Evolutionary conservation across 2,113 vertebrate genomes (phyloP).

Genomic region (Phylloscopus trochilus): DNA sequence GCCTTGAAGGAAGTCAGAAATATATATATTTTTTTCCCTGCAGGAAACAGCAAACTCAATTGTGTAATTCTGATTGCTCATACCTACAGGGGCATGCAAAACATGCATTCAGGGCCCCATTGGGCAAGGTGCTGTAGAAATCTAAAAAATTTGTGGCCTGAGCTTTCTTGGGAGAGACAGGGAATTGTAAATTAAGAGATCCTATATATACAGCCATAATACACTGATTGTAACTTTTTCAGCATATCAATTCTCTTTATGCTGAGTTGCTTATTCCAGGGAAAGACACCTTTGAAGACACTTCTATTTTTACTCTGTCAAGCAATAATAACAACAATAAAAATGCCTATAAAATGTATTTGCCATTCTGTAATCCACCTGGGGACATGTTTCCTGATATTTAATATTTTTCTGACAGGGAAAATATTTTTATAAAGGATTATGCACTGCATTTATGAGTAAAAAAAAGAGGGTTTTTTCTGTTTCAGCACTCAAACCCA

Average conservation of each 20-base stretch:
- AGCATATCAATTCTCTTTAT: not conserved
- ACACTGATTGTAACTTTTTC: not conserved
- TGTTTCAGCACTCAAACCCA: not conserved
- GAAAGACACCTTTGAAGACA: not conserved
- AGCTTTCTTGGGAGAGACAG: not conserved
- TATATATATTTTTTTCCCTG: not conserved
- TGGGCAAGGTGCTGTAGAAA: not conserved
- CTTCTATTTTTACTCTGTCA: not conserved
- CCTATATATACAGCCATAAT: not conserved
- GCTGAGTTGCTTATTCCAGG: not conserved
- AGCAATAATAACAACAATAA: constrained; percentile 4
- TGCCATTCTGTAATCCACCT: not conserved
- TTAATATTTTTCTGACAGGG: not conserved
- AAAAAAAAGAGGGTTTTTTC: not conserved
- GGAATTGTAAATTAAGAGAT: not conserved
- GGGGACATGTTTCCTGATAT: not conserved
- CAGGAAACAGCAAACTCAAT: not conserved
- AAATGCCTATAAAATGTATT: not conserved
- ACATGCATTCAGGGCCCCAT: not conserved
- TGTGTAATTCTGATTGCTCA: not conserved
- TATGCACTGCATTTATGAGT: not conserved
- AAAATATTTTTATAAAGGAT: not conserved
- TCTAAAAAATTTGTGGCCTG: not conserved
- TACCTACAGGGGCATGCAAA: not conserved
- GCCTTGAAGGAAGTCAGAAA: not conserved